Base-by-base conservation (phyloP, 2,113 vertebrate species). In the Lampris incognitus region DNA sequence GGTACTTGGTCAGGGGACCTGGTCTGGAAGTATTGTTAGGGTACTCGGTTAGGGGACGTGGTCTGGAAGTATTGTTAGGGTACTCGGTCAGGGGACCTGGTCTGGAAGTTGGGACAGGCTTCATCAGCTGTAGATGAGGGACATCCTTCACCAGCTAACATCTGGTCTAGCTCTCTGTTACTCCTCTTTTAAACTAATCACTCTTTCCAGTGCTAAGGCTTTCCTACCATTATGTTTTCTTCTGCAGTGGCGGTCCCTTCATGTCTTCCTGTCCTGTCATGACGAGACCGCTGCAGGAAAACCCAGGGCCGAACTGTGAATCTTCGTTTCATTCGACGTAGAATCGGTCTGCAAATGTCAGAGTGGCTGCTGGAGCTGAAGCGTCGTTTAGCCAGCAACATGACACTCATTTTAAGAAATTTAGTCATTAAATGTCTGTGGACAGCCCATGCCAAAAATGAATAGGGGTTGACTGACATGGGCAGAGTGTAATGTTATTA, bases 401-500 rank as follows among this genome's bases (percentile, higher is more conserved):
- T 62, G 59, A 44, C 59, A 62, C 40, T 44, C 10, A 44, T 62
- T n/a, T 1, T 13, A 48, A 46, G n/a, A 71, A 40, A 48, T 42
- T 48, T 5, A 36, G 46, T 11, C 42, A 58, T 59, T 38, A 10
- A 39, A 39, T 54, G 44, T 58, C 55, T 38, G 38, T 9, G 55
- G 65, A 55, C 11, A 3, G 36, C 48, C 24, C 24, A 50, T 2
- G 38, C 11, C 42, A 61, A 46, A 59, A 59, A 24, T 37, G 5
- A 66, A 74, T 58, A n/a, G 65, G 37, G 57, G 11, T 37, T 66
- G 69, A 72, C 67, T 60, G 66, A 59, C 68, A 63, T 66, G 24
- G n/a, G 69, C 66, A 55, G 37, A 59, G 60, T 24, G 38, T 82
- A 65, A 82, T 72, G 61, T 60, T 44, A 72, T 81, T 78, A 66